Conservation (phyloP, 2,888 invertebrate species). For the Syrphus vitripennis region DNA sequence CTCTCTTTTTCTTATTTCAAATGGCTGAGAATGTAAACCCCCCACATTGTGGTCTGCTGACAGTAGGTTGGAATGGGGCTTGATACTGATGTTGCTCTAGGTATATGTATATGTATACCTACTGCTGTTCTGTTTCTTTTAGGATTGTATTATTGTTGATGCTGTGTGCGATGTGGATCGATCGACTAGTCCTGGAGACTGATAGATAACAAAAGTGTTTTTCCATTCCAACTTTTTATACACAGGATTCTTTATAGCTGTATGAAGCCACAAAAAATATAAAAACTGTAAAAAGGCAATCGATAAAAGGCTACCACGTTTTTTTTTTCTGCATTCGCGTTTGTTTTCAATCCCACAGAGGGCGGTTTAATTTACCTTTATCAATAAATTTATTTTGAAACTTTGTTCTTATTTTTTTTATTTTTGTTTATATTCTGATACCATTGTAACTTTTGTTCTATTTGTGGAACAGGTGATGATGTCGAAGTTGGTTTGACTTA, state of each 20-base stretch:
- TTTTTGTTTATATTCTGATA: slow-evolving; percentile 42
- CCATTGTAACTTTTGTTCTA: slow-evolving; percentile 46
- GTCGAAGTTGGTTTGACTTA: slow-evolving; percentile 39
- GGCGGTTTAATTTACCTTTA: slow-evolving; percentile 70
- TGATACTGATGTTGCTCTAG: too few relatives aligned
- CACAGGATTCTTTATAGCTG: slow-evolving; percentile 11
- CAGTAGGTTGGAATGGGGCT: background rate
- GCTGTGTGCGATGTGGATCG: slow-evolving; percentile 58
- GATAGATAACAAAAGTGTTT: slow-evolving; percentile 62
- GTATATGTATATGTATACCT: background rate
- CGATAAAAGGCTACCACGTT: slow-evolving; percentile 23
- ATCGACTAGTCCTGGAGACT: slow-evolving; percentile 47
- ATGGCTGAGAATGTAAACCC: slow-evolving; percentile 32
- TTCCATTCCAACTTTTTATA: background rate
- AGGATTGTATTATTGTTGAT: slow-evolving; percentile 37
- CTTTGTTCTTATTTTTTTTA: slow-evolving; percentile 41
- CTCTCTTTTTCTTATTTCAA: slow-evolving; percentile 6
- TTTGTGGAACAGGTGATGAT: slow-evolving; percentile 27
- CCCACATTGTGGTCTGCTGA: slow-evolving; percentile 55
- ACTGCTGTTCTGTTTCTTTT: background rate
- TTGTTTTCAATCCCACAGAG: slow-evolving; percentile 47
- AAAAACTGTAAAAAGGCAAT: slow-evolving; percentile 10
- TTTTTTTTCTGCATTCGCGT: slow-evolving; percentile 22
- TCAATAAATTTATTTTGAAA: slow-evolving; percentile 70
- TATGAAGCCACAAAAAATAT: background rate